Evolutionary conservation across 2,888 invertebrate species (phyloP).

Genomic region (Andrena chrysosceles): DNA sequence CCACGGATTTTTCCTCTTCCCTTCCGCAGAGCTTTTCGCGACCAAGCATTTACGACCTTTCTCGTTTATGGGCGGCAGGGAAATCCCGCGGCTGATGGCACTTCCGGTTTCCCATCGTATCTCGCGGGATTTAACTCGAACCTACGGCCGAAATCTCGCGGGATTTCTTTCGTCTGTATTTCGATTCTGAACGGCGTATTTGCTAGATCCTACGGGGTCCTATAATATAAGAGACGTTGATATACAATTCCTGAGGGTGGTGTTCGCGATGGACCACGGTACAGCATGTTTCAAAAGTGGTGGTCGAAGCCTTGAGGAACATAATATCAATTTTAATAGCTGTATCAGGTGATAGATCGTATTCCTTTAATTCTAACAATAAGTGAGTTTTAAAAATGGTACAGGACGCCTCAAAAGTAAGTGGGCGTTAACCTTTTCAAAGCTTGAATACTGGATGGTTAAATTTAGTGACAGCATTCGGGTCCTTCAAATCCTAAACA

Average conservation of each 20-base stretch:
- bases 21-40: not conserved
- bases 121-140: conserved; percentile 7
- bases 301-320: not conserved
- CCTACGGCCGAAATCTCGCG: not conserved
- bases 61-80: conserved; percentile 18
- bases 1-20: conserved; percentile 14
- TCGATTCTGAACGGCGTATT: not conserved
- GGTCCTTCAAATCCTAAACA: not conserved
- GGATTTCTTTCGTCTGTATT: not conserved
- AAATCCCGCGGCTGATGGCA: conserved; percentile 26
- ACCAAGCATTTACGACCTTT: conserved; percentile 39
- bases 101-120: conserved; percentile 4
- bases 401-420: not conserved
- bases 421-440: not conserved
- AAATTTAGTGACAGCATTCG: too few species aligned
- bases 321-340: too few species aligned
- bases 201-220: not conserved
- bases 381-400: too few species aligned
- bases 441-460: too few species aligned
- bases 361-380: too few species aligned
- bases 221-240: too few species aligned
- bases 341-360: too few species aligned
- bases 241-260: not conserved
- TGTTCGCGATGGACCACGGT: not conserved
- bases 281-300: not conserved